These are phyloP conservation scores for Cataglyphis albicans DNA, from an alignment of 2,888 invertebrate genomes.

Conservation along the genomic window DNA sequence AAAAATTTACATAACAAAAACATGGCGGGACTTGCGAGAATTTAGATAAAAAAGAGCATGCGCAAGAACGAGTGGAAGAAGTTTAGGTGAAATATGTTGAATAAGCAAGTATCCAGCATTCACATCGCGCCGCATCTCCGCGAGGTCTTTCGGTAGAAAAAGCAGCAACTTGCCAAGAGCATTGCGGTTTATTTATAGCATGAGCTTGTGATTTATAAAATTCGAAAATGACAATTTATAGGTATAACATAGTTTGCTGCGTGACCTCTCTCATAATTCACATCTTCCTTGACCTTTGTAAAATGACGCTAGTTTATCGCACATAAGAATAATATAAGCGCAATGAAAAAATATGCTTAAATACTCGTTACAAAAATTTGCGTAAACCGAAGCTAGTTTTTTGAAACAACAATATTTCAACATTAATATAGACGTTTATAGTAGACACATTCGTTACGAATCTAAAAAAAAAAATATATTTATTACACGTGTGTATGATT, in stretches of 20 bases:
- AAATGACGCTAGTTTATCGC: slow-evolving; percentile 42
- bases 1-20: slow-evolving; percentile 6
- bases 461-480: neutral
- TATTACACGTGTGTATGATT: neutral
- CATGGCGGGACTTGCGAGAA: slow-evolving; percentile 5
- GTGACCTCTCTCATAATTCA: slow-evolving; percentile 52
- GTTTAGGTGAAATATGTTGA: slow-evolving; percentile 20
- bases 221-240: slow-evolving; percentile 45
- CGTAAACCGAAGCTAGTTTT: neutral
- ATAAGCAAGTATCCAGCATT: neutral
- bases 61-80: slow-evolving; percentile 6
- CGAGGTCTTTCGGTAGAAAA: slow-evolving; percentile 14
- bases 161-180: slow-evolving; percentile 18
- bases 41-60: neutral
- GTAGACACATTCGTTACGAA: neutral
- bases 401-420: neutral
- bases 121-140: neutral
- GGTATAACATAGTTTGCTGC: slow-evolving; percentile 34
- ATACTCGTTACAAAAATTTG: slow-evolving; percentile 19
- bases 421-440: neutral
- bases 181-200: slow-evolving; percentile 35
- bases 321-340: slow-evolving; percentile 26
- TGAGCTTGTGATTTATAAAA: slow-evolving; percentile 33
- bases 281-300: slow-evolving; percentile 25
- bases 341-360: slow-evolving; percentile 33